Conservation (phyloP, 2,888 invertebrate species). For the Spodoptera exigua region DNA sequence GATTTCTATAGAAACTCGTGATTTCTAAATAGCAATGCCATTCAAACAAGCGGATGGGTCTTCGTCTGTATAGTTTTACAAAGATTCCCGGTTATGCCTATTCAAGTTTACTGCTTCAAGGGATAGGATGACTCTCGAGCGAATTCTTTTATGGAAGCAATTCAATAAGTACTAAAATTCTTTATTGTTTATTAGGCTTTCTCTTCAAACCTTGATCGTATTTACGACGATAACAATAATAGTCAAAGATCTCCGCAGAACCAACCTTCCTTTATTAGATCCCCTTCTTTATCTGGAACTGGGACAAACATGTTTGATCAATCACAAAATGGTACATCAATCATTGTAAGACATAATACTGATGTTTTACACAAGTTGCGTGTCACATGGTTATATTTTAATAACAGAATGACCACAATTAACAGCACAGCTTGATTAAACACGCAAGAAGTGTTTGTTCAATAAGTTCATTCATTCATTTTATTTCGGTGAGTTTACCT, state of each 20-base stretch:
- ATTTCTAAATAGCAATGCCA: slow-evolving; percentile 12
- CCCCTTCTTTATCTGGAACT: no score
- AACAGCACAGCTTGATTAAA: slow-evolving; percentile 31
- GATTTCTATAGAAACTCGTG: background rate
- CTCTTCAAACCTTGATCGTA: slow-evolving; percentile 4
- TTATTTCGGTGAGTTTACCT: slow-evolving; percentile 15
- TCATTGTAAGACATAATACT: slow-evolving; percentile 17
- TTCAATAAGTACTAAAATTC: slow-evolving; percentile 23
- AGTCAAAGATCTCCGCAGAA: background rate
- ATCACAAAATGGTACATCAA: background rate
- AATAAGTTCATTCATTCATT: slow-evolving; percentile 39
- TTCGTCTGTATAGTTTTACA: background rate
- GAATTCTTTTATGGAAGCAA: slow-evolving; percentile 6
- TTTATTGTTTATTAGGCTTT: slow-evolving; percentile 10
- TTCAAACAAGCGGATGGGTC: slow-evolving; percentile 14
- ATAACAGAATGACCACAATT: slow-evolving; percentile 31
- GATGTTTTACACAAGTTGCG: slow-evolving; percentile 38
- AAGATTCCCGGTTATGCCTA: slow-evolving; percentile 9
- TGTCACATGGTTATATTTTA: slow-evolving; percentile 26
- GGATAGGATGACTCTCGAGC: slow-evolving; percentile 4
- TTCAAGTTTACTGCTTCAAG: slow-evolving; percentile 14
- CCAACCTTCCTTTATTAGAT: no score
- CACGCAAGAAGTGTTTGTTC: slow-evolving; percentile 33
- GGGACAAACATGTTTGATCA: no score
- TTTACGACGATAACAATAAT: slow-evolving; percentile 12